Conservation (phyloP, 2,113 vertebrate genomes). For the Heterotilapia buettikoferi region DNA sequence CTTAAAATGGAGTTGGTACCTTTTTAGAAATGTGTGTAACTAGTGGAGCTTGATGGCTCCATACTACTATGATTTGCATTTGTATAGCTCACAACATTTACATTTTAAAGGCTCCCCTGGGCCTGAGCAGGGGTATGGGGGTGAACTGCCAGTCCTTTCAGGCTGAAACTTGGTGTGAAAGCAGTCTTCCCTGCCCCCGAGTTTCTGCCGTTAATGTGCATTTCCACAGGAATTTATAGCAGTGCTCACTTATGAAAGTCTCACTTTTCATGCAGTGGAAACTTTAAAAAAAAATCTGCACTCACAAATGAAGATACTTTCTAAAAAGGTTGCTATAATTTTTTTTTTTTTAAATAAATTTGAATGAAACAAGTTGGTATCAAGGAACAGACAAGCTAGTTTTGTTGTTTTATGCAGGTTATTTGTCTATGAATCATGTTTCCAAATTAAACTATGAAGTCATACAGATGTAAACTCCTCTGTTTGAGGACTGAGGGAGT, state of each 20-base stretch:
- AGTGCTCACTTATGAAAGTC: not conserved
- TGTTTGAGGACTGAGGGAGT: not conserved
- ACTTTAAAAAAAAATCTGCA: accelerated
- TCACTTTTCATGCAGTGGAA: not conserved
- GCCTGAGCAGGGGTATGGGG: not conserved
- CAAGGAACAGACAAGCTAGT: not conserved
- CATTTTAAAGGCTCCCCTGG: not conserved
- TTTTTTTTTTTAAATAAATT: accelerated
- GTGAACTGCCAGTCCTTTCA: not conserved
- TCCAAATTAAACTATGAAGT: not conserved
- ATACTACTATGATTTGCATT: not conserved
- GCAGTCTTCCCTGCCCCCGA: not conserved
- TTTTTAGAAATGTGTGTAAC: not conserved
- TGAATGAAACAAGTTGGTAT: not conserved
- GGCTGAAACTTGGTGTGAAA: not conserved
- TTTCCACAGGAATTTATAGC: not conserved
- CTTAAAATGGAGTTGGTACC: not conserved
- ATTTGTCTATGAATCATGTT: accelerated
- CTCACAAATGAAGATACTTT: not conserved
- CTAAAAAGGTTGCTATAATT: not conserved
- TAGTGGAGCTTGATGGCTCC: not conserved
- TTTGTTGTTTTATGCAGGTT: not conserved
- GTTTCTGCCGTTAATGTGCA: not conserved
- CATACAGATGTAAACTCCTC: not conserved
- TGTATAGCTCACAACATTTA: not conserved